Conservation (phyloP, 2,888 invertebrate species). For the Parnassius glacialis region DNA sequence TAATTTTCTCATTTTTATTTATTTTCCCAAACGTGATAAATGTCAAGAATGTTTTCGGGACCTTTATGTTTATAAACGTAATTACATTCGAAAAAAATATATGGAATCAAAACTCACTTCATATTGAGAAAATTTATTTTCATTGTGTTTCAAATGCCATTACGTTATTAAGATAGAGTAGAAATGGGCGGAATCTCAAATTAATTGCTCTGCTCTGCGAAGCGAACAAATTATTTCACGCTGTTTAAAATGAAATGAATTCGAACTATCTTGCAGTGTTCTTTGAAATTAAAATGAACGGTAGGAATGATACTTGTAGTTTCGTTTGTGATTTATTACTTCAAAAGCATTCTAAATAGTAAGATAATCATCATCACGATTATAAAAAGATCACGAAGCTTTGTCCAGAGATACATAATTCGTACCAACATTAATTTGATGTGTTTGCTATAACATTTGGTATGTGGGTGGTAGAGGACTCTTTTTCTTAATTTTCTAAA, state of each 20-base stretch:
- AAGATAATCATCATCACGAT: no score
- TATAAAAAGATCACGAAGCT: no score
- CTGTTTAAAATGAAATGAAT: conserved; percentile 18
- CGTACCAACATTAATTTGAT: no score
- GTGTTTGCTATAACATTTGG: no score
- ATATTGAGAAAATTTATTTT: conserved; percentile 4
- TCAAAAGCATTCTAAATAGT: neutral
- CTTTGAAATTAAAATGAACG: neutral
- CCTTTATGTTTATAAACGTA: no score
- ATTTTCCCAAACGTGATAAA: no score
- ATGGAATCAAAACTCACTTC: conserved; percentile 1
- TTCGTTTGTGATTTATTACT: neutral
- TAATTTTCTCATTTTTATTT: no score
- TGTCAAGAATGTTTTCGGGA: no score
- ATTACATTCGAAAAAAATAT: no score
- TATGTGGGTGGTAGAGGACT: no score
- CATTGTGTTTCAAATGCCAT: conserved; percentile 13
- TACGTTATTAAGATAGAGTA: conserved; percentile 18
- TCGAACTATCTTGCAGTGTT: conserved; percentile 14
- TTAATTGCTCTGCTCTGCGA: conserved; percentile 14
- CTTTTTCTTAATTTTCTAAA: no score
- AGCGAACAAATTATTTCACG: conserved; percentile 16
- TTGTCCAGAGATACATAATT: no score
- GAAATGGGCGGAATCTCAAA: conserved; percentile 12
- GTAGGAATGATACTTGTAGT: neutral